These are phyloP conservation scores for Cosmopolites sordidus DNA, from an alignment of 2,888 invertebrate species.

Conservation along the genomic window DNA sequence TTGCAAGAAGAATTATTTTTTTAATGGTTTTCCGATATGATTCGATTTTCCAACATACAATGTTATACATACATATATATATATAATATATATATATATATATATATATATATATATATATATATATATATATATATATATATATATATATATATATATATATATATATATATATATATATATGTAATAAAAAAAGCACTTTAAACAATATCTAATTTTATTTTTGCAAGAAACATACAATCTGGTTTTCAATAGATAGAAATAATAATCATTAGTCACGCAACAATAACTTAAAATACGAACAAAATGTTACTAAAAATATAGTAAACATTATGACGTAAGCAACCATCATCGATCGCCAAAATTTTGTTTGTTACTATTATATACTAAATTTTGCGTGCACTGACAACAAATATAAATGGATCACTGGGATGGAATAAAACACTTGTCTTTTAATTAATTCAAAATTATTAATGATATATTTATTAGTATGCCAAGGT, in stretches of 20 bases:
- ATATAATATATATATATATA: no score
- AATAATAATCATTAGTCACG: slow-evolving; percentile 8
- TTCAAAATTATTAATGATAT: no score
- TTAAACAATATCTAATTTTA: slow-evolving; percentile 22
- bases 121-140: no score
- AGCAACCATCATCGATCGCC: slow-evolving; percentile 10
- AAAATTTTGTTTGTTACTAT: slow-evolving; percentile 3
- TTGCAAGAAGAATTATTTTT: no score
- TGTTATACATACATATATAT: no score
- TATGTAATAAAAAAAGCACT: not conserved
- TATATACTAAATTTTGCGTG: slow-evolving; percentile 4
- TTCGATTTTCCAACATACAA: no score
- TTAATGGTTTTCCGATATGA: no score
- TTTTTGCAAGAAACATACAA: slow-evolving; percentile 19
- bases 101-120: no score
- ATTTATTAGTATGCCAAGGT: no score
- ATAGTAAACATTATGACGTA: slow-evolving; percentile 1
- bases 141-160: no score
- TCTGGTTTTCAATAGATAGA: slow-evolving; percentile 9
- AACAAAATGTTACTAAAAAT: slow-evolving; percentile 4
- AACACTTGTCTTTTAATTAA: not conserved
- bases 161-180: no score
- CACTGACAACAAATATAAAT: slow-evolving; percentile 9
- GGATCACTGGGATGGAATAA: not conserved
- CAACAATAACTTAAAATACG: slow-evolving; percentile 6